phyloP scores from a whole-genome alignment of 2,888 invertebrate genomes.

The Ophion ventricosus region DNA sequence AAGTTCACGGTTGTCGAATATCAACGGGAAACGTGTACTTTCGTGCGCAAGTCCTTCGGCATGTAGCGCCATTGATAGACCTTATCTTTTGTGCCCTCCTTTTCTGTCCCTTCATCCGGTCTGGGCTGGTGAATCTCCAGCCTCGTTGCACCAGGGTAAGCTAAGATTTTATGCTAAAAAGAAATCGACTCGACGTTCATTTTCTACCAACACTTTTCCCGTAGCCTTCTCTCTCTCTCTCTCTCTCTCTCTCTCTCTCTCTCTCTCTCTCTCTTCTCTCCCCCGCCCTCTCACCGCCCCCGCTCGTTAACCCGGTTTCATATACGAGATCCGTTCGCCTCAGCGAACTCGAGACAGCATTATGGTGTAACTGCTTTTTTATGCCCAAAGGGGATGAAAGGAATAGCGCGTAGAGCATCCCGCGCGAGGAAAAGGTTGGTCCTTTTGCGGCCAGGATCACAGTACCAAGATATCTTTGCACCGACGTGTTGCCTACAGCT shows the following conservation, averaged over 20 bases:
- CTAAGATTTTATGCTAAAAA: slow-evolving; percentile 74
- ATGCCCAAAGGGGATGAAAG: slow-evolving; percentile 67
- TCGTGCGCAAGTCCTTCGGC: slow-evolving; percentile 49
- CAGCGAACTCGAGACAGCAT: slow-evolving; percentile 56
- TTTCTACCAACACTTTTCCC: slow-evolving; percentile 25
- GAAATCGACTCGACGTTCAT: slow-evolving; percentile 68
- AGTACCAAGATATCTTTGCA: slow-evolving; percentile 59
- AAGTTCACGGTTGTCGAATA: slow-evolving; percentile 21
- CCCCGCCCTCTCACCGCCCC: not conserved
- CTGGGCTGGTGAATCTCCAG: slow-evolving; percentile 49
- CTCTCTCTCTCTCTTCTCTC: not conserved
- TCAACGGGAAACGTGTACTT: slow-evolving; percentile 49
- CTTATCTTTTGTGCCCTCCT: slow-evolving; percentile 43
- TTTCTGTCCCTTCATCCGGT: slow-evolving; percentile 41
- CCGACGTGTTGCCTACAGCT: slow-evolving; percentile 43
- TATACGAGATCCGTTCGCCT: slow-evolving; percentile 53
- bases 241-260: not conserved
- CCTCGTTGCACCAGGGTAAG: slow-evolving; percentile 62
- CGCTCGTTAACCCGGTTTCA: slow-evolving; percentile 63
- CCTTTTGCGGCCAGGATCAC: slow-evolving; percentile 65
- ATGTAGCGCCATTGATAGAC: slow-evolving; percentile 37
- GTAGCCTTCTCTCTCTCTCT: slow-evolving; percentile 22
- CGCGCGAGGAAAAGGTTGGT: slow-evolving; percentile 55
- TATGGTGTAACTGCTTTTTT: slow-evolving; percentile 67
- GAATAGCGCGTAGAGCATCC: slow-evolving; percentile 61